These are phyloP conservation scores for Streblospio benedicti DNA, from an alignment of 1,140 invertebrate species.

Conservation along the genomic window DNA sequence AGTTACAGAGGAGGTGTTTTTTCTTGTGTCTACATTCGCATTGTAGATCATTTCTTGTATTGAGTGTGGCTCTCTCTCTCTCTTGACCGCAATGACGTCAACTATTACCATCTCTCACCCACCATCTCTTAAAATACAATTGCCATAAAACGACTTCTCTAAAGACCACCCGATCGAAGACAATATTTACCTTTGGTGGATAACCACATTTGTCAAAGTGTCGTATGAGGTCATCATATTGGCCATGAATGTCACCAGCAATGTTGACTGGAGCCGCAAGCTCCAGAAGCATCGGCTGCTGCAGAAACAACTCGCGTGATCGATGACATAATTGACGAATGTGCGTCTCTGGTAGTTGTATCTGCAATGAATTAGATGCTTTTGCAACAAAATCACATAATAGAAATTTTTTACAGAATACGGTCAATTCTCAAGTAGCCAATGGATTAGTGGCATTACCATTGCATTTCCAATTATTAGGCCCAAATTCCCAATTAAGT, in stretches of 20 bases:
- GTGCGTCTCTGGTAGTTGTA: constrained; percentile 62
- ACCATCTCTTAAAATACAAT: too few relatives aligned
- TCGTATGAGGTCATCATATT: constrained; percentile 79
- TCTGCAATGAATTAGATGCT: neutral
- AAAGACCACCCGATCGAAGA: constrained; percentile 99
- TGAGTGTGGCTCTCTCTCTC: too few relatives aligned
- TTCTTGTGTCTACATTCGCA: too few relatives aligned
- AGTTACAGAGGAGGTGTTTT: too few relatives aligned
- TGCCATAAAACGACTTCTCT: too few relatives aligned
- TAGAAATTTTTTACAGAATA: neutral
- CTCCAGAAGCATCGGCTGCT: constrained; percentile 60
- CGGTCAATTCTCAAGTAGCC: constrained; percentile 5
- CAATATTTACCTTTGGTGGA: constrained; percentile 69
- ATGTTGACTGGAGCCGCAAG: constrained; percentile 60
- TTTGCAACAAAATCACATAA: neutral
- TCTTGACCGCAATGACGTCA: too few relatives aligned
- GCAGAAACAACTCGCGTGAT: constrained; percentile 62
- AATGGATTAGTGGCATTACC: too few relatives aligned
- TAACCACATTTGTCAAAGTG: constrained; percentile 49
- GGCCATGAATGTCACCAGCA: constrained; percentile 87
- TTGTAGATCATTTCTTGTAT: too few relatives aligned
- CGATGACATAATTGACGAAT: constrained; percentile 85
- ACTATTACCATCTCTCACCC: too few relatives aligned
- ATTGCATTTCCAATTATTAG: too few relatives aligned
- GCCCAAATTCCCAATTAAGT: too few relatives aligned